Conservation (phyloP, 2,113 vertebrate species). For the Setophaga petechia region DNA sequence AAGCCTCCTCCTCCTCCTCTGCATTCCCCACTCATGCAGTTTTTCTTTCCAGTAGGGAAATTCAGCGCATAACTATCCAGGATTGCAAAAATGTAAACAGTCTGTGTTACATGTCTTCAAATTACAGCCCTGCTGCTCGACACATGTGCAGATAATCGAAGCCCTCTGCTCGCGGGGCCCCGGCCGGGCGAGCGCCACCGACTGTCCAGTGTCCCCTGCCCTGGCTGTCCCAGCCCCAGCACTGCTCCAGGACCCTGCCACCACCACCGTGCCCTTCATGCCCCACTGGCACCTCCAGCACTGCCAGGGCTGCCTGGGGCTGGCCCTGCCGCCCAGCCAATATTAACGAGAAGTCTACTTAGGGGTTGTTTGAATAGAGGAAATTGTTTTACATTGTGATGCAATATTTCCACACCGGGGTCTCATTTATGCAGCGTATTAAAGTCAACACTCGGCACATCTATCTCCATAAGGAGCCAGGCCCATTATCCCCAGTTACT, state of each 20-base stretch:
- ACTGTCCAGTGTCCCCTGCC: background rate
- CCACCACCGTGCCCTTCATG: accelerated
- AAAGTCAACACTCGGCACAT: constrained; percentile 63
- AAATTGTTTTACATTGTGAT: constrained; percentile 66
- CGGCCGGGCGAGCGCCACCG: accelerated
- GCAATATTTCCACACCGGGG: constrained; percentile 64
- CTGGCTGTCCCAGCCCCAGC: background rate
- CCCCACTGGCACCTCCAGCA: accelerated
- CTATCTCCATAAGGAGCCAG: constrained; percentile 65
- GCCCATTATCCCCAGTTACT: constrained; percentile 67
- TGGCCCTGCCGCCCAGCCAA: background rate
- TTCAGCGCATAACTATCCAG: constrained; percentile 34
- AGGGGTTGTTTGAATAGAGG: constrained; percentile 58
- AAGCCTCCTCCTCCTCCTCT: constrained; percentile 24
- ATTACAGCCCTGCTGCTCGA: constrained; percentile 56
- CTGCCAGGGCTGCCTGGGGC: accelerated
- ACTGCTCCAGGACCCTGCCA: background rate
- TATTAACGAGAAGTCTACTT: constrained; percentile 29
- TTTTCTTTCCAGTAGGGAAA: constrained; percentile 62
- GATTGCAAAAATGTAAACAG: constrained; percentile 63
- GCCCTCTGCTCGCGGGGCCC: background rate
- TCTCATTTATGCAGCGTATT: constrained; percentile 67
- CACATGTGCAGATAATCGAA: constrained; percentile 47
- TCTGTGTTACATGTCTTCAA: constrained; percentile 49
- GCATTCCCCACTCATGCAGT: constrained; percentile 45